Evolutionary conservation across 1,140 invertebrate species (phyloP).

Genomic region (Papilio polytes): DNA sequence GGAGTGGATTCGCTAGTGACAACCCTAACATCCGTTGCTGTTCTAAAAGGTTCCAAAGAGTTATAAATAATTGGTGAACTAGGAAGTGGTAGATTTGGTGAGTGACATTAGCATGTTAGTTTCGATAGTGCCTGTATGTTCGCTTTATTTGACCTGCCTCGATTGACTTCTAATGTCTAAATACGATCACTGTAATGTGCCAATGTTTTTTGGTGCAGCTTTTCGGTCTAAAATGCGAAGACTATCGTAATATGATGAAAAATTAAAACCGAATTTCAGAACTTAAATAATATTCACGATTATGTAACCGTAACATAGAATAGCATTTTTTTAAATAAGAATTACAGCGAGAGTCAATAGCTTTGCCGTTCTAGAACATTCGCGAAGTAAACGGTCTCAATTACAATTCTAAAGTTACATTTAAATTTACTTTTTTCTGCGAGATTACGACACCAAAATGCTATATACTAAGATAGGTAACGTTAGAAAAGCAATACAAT

Average conservation of each 20-base stretch:
- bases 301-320: conserved; percentile 37
- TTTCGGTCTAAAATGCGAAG: not conserved
- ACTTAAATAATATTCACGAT: not conserved
- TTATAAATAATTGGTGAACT: conserved; percentile 37
- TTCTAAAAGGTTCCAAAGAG: conserved; percentile 44
- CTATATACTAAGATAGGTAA: conserved; percentile 57
- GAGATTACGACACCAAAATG: conserved; percentile 77
- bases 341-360: conserved; percentile 46
- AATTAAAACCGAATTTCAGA: not conserved
- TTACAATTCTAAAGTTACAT: conserved; percentile 51
- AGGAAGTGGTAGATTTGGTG: conserved; percentile 43
- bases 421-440: conserved; percentile 54
- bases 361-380: conserved; percentile 40
- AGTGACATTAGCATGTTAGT: conserved; percentile 54
- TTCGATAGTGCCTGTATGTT: conserved; percentile 62
- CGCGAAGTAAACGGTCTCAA: conserved; percentile 41
- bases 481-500: conserved; percentile 26
- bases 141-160: not conserved
- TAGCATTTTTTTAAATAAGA: conserved; percentile 33
- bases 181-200: not conserved
- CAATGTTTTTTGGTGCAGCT: not conserved
- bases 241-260: conserved; percentile 44
- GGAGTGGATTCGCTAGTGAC: not conserved
- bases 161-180: not conserved
- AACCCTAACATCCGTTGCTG: not conserved